Percentiles rank a stretch among this genome's conserved stretches.
Conservation (phyloP, 1,140 invertebrate species). For the Cydia strobilella region DNA sequence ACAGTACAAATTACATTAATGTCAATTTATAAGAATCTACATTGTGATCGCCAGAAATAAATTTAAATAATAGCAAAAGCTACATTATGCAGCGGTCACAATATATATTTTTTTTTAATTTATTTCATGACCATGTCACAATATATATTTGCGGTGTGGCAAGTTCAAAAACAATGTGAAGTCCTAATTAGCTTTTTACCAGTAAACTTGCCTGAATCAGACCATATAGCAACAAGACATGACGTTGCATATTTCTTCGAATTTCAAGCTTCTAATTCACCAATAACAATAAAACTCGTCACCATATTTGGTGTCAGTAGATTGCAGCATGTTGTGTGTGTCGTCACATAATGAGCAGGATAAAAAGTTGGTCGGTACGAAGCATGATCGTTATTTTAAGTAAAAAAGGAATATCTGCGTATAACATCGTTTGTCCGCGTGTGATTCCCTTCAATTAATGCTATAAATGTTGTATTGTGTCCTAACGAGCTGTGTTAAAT, state of each 20-base stretch:
- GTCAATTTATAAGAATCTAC: no score
- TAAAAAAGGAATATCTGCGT: constrained; percentile 21
- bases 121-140: no score
- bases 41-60: no score
- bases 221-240: not conserved
- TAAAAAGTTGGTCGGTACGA: not conserved
- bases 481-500: constrained; percentile 18
- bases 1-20: no score
- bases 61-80: no score
- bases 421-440: constrained; percentile 24
- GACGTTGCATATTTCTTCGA: not conserved
- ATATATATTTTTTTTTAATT: no score
- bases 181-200: no score
- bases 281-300: constrained; percentile 3
- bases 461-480: constrained; percentile 9
- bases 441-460: constrained; percentile 21
- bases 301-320: constrained; percentile 9
- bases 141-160: no score
- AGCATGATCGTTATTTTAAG: not conserved
- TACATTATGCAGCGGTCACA: no score
- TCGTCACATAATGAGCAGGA: constrained; percentile 5
- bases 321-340: not conserved
- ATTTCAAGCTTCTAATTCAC: constrained; percentile 14
- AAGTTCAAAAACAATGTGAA: no score
- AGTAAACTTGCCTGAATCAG: not conserved